phyloP scores from a whole-genome alignment of 2,113 vertebrate genomes.

The Hemicordylus capensis region DNA sequence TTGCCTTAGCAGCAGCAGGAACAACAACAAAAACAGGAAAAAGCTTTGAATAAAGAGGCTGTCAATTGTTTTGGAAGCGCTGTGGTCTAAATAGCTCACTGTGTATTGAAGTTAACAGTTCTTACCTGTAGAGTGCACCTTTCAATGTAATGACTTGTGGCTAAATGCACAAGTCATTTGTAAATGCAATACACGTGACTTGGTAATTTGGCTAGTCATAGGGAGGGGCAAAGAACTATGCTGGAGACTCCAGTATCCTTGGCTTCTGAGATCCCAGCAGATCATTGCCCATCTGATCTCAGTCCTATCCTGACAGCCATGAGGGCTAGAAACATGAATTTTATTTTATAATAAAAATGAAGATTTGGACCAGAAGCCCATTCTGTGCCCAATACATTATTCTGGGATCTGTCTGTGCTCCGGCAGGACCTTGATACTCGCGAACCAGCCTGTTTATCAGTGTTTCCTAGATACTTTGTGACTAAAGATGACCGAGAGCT shows the following conservation, averaged over 20 bases:
- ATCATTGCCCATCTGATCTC: background rate
- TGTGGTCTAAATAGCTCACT: too few species aligned
- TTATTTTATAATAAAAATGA: background rate
- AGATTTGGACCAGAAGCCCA: background rate
- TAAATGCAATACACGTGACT: too few species aligned
- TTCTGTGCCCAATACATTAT: background rate
- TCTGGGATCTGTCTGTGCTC: background rate
- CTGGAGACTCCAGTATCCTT: too few species aligned
- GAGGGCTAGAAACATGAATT: background rate
- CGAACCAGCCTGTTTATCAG: background rate
- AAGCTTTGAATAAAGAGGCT: too few species aligned
- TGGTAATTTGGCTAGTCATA: too few species aligned
- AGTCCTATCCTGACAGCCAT: background rate
- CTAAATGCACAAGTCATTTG: too few species aligned
- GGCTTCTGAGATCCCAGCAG: background rate
- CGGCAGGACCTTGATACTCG: background rate
- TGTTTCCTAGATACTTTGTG: background rate
- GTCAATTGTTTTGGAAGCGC: too few species aligned
- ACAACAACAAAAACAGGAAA: too few species aligned
- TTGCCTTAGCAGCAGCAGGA: too few species aligned
- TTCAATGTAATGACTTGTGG: too few species aligned
- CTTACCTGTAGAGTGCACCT: too few species aligned
- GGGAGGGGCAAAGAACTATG: background rate
- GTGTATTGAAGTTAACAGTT: too few species aligned
- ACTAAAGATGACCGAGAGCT: background rate